Conservation (phyloP, 1,140 invertebrate species). For the Tribolium castaneum region DNA sequence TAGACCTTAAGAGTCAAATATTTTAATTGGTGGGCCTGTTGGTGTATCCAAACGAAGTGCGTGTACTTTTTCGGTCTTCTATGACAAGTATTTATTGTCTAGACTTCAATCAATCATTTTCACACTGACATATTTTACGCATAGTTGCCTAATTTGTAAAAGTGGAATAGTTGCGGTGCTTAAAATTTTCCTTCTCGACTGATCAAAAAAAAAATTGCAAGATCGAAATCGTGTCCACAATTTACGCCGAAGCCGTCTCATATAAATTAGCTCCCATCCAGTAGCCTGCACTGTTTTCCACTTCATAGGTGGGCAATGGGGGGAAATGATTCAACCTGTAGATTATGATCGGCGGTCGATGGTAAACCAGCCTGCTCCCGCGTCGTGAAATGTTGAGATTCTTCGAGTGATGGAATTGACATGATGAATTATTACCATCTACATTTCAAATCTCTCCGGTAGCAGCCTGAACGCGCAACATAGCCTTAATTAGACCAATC, state of each 20-base stretch:
- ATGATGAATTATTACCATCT: slow-evolving; percentile 23
- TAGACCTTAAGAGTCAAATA: not conserved
- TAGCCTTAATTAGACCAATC: not conserved
- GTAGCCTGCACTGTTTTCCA: slow-evolving; percentile 2
- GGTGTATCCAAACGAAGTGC: not conserved
- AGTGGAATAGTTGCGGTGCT: not conserved
- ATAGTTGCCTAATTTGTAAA: not conserved
- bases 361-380: not conserved
- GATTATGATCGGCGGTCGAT: slow-evolving; percentile 17
- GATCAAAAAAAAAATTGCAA: not conserved
- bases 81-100: not conserved
- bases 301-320: not conserved
- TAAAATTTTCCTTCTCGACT: not conserved
- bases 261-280: not conserved
- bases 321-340: slow-evolving; percentile 15
- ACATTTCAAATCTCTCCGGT: not conserved
- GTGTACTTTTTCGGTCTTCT: not conserved
- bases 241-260: not conserved
- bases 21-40: not conserved
- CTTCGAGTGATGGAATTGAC: slow-evolving; percentile 27
- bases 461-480: not conserved
- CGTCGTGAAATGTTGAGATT: slow-evolving; percentile 33
- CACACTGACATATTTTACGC: not conserved
- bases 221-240: not conserved
- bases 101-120: not conserved